These are phyloP conservation scores for Stomatorhinus walkeri DNA, from an alignment of 2,797 vertebrate species.

Conservation along the genomic window DNA sequence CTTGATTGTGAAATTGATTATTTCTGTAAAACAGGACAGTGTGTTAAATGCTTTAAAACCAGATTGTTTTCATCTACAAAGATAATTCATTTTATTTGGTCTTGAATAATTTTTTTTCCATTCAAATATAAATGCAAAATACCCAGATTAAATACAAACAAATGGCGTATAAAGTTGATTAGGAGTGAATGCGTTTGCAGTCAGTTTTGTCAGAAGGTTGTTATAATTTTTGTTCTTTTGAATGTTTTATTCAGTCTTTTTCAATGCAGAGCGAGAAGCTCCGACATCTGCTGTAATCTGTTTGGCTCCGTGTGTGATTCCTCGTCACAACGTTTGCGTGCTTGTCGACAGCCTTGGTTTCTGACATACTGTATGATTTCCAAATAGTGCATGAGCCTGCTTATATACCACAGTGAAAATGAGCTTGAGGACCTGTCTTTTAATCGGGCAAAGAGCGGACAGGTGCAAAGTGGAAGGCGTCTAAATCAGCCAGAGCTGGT, in stretches of 20 bases:
- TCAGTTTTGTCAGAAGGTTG: neutral
- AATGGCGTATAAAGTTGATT: neutral
- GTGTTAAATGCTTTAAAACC: slow-evolving; percentile 45
- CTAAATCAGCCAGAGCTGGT: neutral
- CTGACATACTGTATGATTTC: neutral
- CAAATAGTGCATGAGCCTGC: neutral
- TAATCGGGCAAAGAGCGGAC: neutral
- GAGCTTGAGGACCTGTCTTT: neutral
- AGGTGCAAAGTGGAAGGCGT: neutral
- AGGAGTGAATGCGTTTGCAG: neutral
- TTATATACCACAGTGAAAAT: slow-evolving; percentile 6
- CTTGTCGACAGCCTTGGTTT: neutral
- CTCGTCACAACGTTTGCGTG: neutral
- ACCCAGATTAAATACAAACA: neutral
- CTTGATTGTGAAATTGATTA: slow-evolving; percentile 27
- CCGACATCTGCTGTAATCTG: neutral
- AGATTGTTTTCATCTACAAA: slow-evolving; percentile 37
- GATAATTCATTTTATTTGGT: slow-evolving; percentile 23
- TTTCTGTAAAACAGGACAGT: slow-evolving; percentile 30
- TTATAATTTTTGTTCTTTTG: neutral
- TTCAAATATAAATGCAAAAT: neutral
- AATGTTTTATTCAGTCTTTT: neutral
- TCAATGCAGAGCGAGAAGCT: neutral
- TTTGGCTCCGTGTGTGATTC: neutral
- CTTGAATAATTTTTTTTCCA: slow-evolving; percentile 4